Evolutionary conservation across 2,797 vertebrate genomes (phyloP).

Genomic region (Petrocephalus sullivani): DNA sequence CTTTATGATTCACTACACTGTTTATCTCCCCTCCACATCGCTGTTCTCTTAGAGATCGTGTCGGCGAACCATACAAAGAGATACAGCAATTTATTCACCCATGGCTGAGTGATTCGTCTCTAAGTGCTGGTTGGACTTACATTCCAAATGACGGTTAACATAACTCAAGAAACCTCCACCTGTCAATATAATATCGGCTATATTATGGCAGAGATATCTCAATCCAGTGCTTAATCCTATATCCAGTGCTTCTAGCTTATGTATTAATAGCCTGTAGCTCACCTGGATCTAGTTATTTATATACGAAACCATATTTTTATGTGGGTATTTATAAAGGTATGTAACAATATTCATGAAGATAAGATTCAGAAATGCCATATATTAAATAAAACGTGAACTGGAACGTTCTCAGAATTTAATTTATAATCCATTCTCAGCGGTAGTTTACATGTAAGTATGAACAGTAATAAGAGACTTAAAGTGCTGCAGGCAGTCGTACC

Average conservation of each 20-base stretch:
- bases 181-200: neutral
- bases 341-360: neutral
- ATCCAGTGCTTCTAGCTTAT: neutral
- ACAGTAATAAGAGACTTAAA: neutral
- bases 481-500: neutral
- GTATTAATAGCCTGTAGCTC: neutral
- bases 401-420: neutral
- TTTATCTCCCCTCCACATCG: neutral
- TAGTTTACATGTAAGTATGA: neutral
- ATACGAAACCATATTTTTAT: neutral
- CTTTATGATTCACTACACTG: slow-evolving; percentile 19
- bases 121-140: neutral
- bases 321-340: neutral
- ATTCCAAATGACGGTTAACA: neutral
- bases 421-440: slow-evolving; percentile 4
- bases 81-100: neutral
- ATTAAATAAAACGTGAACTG: neutral
- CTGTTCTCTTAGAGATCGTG: neutral
- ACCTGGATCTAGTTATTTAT: neutral
- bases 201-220: neutral
- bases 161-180: neutral
- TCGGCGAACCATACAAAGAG: neutral
- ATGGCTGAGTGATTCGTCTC: neutral
- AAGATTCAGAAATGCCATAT: neutral
- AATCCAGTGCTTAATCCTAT: neutral